Evolutionary conservation across 2,113 vertebrate species (phyloP).

Genomic region (Puffinus mauretanicus): DNA sequence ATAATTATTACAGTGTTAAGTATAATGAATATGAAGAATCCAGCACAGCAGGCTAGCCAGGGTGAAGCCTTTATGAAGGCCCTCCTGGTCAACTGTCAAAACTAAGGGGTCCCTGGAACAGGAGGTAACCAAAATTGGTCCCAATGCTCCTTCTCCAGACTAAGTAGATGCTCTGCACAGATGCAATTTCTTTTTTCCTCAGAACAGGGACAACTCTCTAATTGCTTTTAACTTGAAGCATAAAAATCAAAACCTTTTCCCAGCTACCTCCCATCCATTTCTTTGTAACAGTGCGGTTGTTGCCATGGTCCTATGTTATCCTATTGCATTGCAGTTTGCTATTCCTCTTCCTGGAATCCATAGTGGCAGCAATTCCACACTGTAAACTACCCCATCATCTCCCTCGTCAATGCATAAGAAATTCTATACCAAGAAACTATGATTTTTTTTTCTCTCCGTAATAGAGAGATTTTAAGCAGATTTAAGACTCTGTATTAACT

Average conservation of each 20-base stretch:
- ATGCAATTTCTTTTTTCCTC: not conserved
- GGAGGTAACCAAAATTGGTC: not conserved
- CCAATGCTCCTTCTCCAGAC: no score
- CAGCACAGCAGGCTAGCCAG: not conserved
- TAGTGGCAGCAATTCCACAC: fast-evolving
- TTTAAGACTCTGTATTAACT: not conserved
- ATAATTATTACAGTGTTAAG: not conserved
- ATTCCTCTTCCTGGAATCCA: not conserved
- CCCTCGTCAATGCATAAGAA: not conserved
- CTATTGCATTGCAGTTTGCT: fast-evolving
- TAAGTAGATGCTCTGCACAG: not conserved
- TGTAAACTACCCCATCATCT: not conserved
- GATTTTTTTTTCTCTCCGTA: not conserved
- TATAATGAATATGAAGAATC: not conserved
- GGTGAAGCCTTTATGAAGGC: not conserved
- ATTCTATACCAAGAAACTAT: not conserved
- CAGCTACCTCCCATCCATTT: not conserved
- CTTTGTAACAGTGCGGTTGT: fast-evolving
- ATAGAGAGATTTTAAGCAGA: not conserved
- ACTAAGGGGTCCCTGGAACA: not conserved
- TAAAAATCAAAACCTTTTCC: not conserved
- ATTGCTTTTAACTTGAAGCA: not conserved
- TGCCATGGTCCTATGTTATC: not conserved
- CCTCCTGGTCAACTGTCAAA: not conserved
- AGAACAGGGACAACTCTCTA: not conserved